phyloP scores from a whole-genome alignment of 1,140 invertebrate genomes.

The Pachyrhynchus sulphureomaculatus region DNA sequence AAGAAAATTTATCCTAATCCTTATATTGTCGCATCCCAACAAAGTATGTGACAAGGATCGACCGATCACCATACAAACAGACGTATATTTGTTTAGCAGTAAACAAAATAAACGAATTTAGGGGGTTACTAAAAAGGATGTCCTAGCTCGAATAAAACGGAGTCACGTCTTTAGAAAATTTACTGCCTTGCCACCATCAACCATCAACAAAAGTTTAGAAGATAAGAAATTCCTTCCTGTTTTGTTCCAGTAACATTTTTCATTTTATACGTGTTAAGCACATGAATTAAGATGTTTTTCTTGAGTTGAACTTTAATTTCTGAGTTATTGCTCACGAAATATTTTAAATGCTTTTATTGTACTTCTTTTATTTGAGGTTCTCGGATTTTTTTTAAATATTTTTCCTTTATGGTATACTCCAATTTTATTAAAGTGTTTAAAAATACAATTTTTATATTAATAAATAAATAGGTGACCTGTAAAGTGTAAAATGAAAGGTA shows the following conservation, averaged over 20 bases:
- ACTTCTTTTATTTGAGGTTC: too few species aligned
- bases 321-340: background rate
- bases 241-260: background rate
- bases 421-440: too few species aligned
- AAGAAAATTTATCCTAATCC: background rate
- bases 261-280: constrained; percentile 6
- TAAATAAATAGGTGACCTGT: too few species aligned
- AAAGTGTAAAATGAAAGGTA: too few species aligned
- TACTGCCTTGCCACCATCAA: constrained; percentile 12
- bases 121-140: constrained; percentile 21
- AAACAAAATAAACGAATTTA: constrained; percentile 16
- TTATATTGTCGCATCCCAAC: background rate
- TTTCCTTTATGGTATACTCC: too few species aligned
- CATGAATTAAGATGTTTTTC: constrained; percentile 2
- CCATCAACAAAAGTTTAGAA: constrained; percentile 4
- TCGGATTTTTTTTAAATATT: too few species aligned
- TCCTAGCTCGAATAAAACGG: constrained; percentile 22
- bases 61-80: constrained; percentile 1
- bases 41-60: background rate
- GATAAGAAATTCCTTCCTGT: constrained; percentile 4
- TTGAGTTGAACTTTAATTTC: background rate
- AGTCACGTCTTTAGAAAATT: constrained; percentile 17
- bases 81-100: constrained; percentile 17
- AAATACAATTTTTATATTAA: too few species aligned
- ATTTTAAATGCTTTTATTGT: background rate